Conservation (phyloP, 2,888 invertebrate species). For the Phengaris arion region DNA sequence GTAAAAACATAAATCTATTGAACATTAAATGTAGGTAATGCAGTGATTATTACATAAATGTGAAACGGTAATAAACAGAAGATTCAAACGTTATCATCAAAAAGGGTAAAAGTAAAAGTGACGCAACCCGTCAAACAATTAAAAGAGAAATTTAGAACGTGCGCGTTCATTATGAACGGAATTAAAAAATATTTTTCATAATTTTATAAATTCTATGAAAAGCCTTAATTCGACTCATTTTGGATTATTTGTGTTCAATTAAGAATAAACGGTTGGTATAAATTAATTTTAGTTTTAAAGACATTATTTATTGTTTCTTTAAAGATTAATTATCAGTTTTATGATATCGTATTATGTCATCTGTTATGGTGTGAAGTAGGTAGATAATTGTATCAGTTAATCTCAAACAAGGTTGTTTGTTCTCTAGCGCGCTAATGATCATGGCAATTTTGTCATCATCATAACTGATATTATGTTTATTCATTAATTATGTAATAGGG, state of each 20-base stretch:
- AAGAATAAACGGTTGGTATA: not conserved
- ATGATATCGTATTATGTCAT: not conserved
- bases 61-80: not conserved
- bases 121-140: not conserved
- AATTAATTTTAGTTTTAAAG: not conserved
- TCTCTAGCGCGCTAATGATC: not conserved
- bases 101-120: slow-evolving; percentile 17
- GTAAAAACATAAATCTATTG: no score
- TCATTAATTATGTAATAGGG: not conserved
- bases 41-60: not conserved
- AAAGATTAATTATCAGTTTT: no score
- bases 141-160: slow-evolving; percentile 6
- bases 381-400: not conserved
- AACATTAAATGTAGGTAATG: no score
- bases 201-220: not conserved
- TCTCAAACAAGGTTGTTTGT: not conserved
- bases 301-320: no score
- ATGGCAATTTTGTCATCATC: not conserved
- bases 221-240: not conserved
- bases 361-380: not conserved
- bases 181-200: not conserved
- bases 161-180: not conserved
- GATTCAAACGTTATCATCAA: not conserved
- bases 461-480: not conserved
- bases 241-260: not conserved